Conservation (phyloP, 2,113 vertebrate genomes). For the Caranx melampygus region DNA sequence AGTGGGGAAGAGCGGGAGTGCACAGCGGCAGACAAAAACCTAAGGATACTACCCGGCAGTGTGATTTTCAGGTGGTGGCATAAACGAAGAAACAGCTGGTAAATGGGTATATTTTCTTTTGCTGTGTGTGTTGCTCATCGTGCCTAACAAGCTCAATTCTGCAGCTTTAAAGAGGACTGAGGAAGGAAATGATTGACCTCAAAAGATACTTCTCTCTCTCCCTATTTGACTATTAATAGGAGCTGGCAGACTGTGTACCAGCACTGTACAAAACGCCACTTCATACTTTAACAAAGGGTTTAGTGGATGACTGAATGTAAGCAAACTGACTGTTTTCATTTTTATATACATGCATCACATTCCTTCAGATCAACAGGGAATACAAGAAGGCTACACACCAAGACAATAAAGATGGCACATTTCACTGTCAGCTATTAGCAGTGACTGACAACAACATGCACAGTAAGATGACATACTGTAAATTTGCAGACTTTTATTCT, state of each 20-base stretch:
- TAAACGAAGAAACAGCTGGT: conserved; percentile 67
- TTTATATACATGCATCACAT: conserved; percentile 8
- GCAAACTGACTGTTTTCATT: conserved; percentile 43
- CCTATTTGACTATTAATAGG: conserved; percentile 78
- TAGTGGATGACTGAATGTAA: conserved; percentile 33
- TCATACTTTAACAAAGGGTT: conserved; percentile 54
- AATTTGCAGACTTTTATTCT: no score
- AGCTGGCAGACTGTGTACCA: conserved; percentile 60
- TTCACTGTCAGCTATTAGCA: neutral
- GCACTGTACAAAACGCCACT: conserved; percentile 59
- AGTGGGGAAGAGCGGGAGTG: neutral
- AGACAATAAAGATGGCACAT: neutral
- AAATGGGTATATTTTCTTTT: conserved; percentile 64
- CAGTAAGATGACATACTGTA: neutral
- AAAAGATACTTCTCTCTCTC: conserved; percentile 71
- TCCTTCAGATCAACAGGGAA: conserved; percentile 10
- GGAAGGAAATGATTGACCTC: conserved; percentile 75
- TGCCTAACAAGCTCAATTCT: conserved; percentile 73
- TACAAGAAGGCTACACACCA: neutral
- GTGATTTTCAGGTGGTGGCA: conserved; percentile 62
- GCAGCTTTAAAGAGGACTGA: conserved; percentile 59
- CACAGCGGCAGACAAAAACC: conserved; percentile 32
- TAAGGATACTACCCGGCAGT: conserved; percentile 14
- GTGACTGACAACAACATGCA: neutral
- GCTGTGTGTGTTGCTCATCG: conserved; percentile 54